Base-by-base conservation (phyloP, 2,113 vertebrate species). In the Beaufortia kweichowensis region DNA sequence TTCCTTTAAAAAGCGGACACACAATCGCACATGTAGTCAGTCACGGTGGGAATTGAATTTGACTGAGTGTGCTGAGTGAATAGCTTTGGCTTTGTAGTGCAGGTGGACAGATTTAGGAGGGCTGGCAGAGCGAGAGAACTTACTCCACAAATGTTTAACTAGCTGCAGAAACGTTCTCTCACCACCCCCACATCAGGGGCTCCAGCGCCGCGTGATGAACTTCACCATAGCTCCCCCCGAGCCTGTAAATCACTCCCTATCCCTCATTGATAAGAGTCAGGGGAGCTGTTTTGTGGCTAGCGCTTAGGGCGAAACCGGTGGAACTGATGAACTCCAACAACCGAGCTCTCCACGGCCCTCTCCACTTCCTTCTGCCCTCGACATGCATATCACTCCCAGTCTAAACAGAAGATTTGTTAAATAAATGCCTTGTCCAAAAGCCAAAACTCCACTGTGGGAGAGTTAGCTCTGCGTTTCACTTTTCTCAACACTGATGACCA, bases 51-150 rank as follows among this genome's bases (percentile, higher is more conserved):
- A 60, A 59, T 76, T 48, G 3, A 14, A 28, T n/a, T 71, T 79
- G 67, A 59, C 73, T 8, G 69, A 59, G 29, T 60, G 31, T 66
- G 68, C 73, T 85, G 81, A 70, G 79, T 79, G 73, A 79, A 72
- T 79, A 59, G 72, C 59, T 78, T 75, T 4, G 53, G 57, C 15
- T 64, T 39, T 56, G 64, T 39, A 10, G n/a, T 23, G 72, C 84
- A 85, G 81, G 84, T 85, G 84, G 82, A 81, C 79, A 81, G 82
- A 83, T 85, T 83, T 83, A 85, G 53, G 73, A 79, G 69, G 62
- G 35, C 29, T 76, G 79, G 53, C 73, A 63, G 46, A 70, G 53
- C 66, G 15, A 76, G 72, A 75, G 63, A 74, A 46, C 33, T 79
- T 53, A 74, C 59, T 78, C 79, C 73, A 55, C 72, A 83, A 81